Evolutionary conservation across 2,888 invertebrate species (phyloP).

Genomic region (Leucophenga maculata): DNA sequence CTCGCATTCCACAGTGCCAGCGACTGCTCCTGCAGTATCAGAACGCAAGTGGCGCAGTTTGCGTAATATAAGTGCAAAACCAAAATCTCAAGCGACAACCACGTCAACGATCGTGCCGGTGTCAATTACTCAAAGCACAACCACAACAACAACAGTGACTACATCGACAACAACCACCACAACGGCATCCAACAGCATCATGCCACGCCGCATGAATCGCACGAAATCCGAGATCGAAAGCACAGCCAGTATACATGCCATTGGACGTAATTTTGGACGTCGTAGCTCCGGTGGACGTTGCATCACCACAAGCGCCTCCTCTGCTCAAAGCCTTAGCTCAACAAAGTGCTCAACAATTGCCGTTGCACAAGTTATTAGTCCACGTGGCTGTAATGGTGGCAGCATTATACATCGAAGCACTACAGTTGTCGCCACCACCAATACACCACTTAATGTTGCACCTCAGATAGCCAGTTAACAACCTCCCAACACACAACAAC

Average conservation of each 20-base stretch:
- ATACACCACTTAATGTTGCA: background rate
- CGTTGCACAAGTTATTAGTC: conserved; percentile 47
- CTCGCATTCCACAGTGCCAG: conserved; percentile 11
- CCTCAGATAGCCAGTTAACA: background rate
- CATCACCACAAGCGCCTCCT: conserved; percentile 42
- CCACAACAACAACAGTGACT: conserved; percentile 12
- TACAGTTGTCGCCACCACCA: background rate
- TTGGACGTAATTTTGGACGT: conserved; percentile 56
- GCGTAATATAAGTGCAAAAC: conserved; percentile 41
- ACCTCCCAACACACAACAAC: background rate
- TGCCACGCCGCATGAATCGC: conserved; percentile 49
- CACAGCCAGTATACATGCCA: conserved; percentile 54
- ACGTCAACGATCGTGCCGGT: conserved; percentile 29
- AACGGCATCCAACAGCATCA: conserved; percentile 27
- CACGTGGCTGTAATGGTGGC: conserved; percentile 35
- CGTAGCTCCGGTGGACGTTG: conserved; percentile 42
- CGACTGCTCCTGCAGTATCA: conserved; percentile 43
- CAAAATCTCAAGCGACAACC: conserved; percentile 11
- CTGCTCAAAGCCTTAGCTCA: conserved; percentile 53
- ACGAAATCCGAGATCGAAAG: conserved; percentile 53
- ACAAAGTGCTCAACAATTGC: conserved; percentile 52
- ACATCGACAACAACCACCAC: conserved; percentile 24
- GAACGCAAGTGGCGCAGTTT: conserved; percentile 56
- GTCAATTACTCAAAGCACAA: conserved; percentile 31
- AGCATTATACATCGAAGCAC: background rate